These are phyloP conservation scores for Pristis pectinata DNA, from an alignment of 2,797 vertebrate genomes.

Conservation along the genomic window DNA sequence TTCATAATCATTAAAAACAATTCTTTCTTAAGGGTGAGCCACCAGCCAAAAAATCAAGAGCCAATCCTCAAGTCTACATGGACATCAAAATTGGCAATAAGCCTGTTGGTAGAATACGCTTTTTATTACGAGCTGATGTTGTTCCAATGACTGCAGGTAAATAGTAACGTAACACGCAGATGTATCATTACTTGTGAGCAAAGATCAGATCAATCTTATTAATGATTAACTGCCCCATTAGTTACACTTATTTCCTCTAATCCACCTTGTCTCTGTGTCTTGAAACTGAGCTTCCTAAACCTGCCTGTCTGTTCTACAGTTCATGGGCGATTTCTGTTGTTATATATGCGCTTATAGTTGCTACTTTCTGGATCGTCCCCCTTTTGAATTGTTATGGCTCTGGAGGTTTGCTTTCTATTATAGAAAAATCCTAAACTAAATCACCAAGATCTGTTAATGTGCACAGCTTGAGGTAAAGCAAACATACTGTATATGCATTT, in stretches of 20 bases:
- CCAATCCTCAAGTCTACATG: constrained; percentile 94
- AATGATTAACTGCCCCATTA: background rate
- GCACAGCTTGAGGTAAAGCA: background rate
- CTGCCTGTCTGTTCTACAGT: background rate
- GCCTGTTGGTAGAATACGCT: constrained; percentile 78
- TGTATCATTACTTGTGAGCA: background rate
- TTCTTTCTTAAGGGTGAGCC: constrained; percentile 70
- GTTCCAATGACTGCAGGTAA: constrained; percentile 95
- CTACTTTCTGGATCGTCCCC: background rate
- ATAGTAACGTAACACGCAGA: constrained; percentile 32
- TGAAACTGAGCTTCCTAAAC: too few relatives aligned
- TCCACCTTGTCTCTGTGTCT: background rate
- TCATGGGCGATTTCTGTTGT: background rate
- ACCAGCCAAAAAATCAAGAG: constrained; percentile 76
- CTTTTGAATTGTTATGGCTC: background rate
- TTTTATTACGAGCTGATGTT: constrained; percentile 83
- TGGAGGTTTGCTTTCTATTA: background rate
- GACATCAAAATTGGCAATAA: constrained; percentile 98
- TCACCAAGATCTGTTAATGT: background rate
- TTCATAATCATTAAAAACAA: background rate
- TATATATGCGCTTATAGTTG: background rate
- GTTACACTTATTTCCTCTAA: background rate
- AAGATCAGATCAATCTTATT: background rate
- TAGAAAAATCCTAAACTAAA: background rate
- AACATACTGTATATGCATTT: background rate